Percentiles rank a stretch among this genome's conserved stretches.
These are phyloP conservation scores for Lipophrys pholis DNA, from an alignment of 2,113 vertebrate species.

Conservation along the genomic window DNA sequence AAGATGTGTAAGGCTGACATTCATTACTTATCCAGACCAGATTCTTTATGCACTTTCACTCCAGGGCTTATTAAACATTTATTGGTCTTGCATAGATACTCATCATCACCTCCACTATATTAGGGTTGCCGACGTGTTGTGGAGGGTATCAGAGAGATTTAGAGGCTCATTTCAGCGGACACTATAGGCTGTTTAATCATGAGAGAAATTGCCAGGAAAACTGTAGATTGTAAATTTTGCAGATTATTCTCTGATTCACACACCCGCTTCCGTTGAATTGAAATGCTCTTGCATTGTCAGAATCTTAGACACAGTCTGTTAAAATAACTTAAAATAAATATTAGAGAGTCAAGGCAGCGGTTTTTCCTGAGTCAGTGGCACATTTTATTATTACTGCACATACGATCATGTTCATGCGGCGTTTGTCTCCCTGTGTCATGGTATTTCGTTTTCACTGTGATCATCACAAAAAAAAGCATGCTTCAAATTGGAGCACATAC, in stretches of 20 bases:
- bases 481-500: not conserved
- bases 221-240: not conserved
- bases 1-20: slow-evolving; percentile 15
- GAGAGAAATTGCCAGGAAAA: not conserved
- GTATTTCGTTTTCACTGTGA: not conserved
- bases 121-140: slow-evolving; percentile 9
- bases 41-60: slow-evolving; percentile 5
- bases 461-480: not conserved
- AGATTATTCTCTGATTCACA: not conserved
- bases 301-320: too few species aligned
- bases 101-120: slow-evolving; percentile 7
- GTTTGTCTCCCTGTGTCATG: not conserved
- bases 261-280: not conserved
- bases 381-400: too few species aligned
- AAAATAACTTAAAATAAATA: too few species aligned
- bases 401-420: too few species aligned
- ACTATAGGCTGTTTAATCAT: not conserved
- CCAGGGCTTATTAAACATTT: slow-evolving; percentile 15
- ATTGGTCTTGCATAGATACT: slow-evolving; percentile 9
- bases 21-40: not conserved
- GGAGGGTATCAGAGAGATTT: not conserved
- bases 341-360: too few species aligned
- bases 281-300: not conserved
- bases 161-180: not conserved
- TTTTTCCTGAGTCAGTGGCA: too few species aligned